These are phyloP conservation scores for Heliconius eleuchia DNA, from an alignment of 1,140 invertebrate species.

Conservation along the genomic window DNA sequence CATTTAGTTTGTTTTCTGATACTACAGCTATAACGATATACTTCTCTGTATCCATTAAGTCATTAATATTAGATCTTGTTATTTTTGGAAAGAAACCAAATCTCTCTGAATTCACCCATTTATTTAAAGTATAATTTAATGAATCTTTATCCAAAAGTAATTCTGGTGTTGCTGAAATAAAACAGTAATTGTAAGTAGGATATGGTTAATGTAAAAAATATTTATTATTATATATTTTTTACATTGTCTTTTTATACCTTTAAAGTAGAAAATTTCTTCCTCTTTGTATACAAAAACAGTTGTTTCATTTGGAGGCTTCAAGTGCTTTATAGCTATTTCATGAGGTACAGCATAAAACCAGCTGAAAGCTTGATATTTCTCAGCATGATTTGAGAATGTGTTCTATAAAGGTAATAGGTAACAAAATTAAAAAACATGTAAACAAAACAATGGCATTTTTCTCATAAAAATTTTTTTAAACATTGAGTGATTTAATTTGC, in stretches of 20 bases:
- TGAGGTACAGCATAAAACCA: constrained; percentile 92
- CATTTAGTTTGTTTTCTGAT: constrained; percentile 92
- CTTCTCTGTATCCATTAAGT: constrained; percentile 92
- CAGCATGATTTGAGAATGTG: constrained; percentile 87
- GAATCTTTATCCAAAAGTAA: constrained; percentile 77
- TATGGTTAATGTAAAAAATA: neutral
- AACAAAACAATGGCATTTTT: neutral
- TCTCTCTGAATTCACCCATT: constrained; percentile 95
- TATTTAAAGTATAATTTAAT: constrained; percentile 86
- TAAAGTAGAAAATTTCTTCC: constrained; percentile 66
- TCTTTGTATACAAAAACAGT: constrained; percentile 94
- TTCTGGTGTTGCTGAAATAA: constrained; percentile 71
- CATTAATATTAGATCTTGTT: constrained; percentile 90
- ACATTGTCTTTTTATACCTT: constrained; percentile 46
- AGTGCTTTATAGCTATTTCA: constrained; percentile 85
- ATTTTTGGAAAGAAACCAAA: constrained; percentile 95
- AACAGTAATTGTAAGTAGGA: constrained; percentile 3
- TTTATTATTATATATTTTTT: constrained; percentile 7
- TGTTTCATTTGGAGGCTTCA: constrained; percentile 85
- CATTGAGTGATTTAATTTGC: too few species aligned
- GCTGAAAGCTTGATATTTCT: constrained; percentile 89
- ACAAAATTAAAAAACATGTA: neutral
- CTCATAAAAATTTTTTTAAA: too few species aligned
- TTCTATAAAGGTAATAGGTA: constrained; percentile 79
- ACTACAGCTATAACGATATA: constrained; percentile 93